Base-by-base conservation (phyloP, 92 coral and sea anemone genomes). In the Umimayanthus chanpuru region DNA sequence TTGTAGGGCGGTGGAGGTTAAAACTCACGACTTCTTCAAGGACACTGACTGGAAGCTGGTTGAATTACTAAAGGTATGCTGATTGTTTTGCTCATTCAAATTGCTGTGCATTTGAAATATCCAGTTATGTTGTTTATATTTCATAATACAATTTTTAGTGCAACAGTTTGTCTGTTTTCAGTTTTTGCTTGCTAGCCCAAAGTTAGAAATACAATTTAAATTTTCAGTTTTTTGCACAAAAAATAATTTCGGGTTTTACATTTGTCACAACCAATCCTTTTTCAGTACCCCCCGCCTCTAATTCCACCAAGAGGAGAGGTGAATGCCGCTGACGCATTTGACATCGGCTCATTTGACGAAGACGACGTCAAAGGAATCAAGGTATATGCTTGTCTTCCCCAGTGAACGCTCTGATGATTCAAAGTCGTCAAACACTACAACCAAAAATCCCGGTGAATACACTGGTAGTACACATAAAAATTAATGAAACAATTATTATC, bases 261-360 rank as follows among this genome's bases (percentile, higher is more conserved):
- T 55, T 12, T 50, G n/a, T 44, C 36, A 38, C 39, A 18, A 28
- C 18, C 68, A 40, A 1, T 30, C 44, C 80, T 11, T 61, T 53
- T 86, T 58, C 78, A 97, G 99, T 91, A 94, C 80, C 95, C 94
- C 39, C 99, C 99, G 4, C 99, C 99, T 9, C 89, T 97, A 74
- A 90, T 95, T 9, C 99, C 99, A 39, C 99, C 99, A 23, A 91
- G 99, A 67, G 99, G 99, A 49, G 99, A 97, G 77, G 99, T 97
- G 80, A 97, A 97, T 79, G 99, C 99, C 81, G 99, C 99, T 85
- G 99, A 97, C 87, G 99, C 99, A 21, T 97, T 97, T 89, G 99
- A 97, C 89, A 97, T 97, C 85, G 99, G 99, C 90, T 97, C 99
- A 25, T 97, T 97, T 79, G 99, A 97, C 71, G 99, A 97, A 79